phyloP scores from a whole-genome alignment of 2,797 vertebrate genomes.

The Diglossa cyanea region DNA sequence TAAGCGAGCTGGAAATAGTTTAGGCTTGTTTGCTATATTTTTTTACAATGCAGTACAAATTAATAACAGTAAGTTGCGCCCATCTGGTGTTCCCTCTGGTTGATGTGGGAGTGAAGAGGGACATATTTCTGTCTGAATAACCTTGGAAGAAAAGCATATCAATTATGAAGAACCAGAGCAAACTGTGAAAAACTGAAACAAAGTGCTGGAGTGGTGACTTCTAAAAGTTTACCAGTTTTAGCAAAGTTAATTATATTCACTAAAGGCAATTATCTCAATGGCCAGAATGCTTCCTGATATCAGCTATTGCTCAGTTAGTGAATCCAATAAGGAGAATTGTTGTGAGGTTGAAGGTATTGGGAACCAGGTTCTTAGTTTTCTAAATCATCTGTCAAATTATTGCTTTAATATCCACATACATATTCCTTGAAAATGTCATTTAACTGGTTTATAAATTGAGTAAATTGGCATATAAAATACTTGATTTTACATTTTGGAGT shows the following conservation, averaged over 20 bases:
- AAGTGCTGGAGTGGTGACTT: not conserved
- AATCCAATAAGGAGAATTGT: not conserved
- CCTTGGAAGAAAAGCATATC: constrained; percentile 31
- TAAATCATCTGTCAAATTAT: not conserved
- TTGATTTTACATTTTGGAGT: not conserved
- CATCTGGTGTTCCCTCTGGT: constrained; percentile 45
- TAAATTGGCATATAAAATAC: not conserved
- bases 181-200: constrained; percentile 34
- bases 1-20: not conserved
- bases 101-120: constrained; percentile 10
- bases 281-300: not conserved
- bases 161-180: constrained; percentile 34
- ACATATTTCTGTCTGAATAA: constrained; percentile 37
- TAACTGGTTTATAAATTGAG: not conserved
- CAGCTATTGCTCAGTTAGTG: not conserved
- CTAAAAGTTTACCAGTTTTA: not conserved
- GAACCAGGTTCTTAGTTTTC: not conserved
- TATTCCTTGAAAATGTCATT: not conserved
- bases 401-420: not conserved
- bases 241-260: not conserved
- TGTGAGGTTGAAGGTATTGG: not conserved
- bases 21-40: not conserved
- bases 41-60: constrained; percentile 11
- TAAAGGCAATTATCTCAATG: not conserved
- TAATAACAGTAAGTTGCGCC: constrained; percentile 3